phyloP scores from a whole-genome alignment of 1,140 invertebrate species.

The Megalopta genalis region DNA sequence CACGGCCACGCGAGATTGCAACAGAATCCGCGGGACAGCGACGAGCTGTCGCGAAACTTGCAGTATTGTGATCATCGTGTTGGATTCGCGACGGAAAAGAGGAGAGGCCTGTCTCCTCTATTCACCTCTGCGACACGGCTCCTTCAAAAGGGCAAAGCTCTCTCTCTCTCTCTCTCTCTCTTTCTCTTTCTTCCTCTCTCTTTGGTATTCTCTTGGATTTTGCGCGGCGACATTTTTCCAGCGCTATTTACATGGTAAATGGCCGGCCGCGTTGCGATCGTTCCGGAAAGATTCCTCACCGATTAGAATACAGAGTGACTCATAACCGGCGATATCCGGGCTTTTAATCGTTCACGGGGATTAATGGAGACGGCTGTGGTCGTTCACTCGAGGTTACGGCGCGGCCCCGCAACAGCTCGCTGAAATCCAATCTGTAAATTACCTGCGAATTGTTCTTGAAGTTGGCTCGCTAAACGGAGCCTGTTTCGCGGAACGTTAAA shows the following conservation, averaged over 20 bases:
- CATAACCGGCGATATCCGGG: neutral
- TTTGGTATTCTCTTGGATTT: conserved; percentile 16
- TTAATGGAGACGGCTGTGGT: neutral
- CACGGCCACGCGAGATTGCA: conserved; percentile 8
- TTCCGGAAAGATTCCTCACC: conserved; percentile 6
- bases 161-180: too few species aligned
- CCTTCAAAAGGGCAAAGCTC: neutral
- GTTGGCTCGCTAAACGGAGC: neutral
- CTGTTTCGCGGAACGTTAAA: too few species aligned
- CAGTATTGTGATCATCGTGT: conserved; percentile 14
- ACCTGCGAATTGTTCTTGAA: conserved; percentile 7
- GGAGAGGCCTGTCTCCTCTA: neutral
- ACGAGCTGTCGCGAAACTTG: conserved; percentile 5
- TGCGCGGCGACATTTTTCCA: neutral
- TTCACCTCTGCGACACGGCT: neutral
- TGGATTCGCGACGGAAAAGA: conserved; percentile 2
- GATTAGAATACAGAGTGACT: conserved; percentile 34
- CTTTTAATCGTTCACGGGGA: neutral
- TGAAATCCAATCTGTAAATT: conserved; percentile 35
- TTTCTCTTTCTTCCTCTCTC: too few species aligned
- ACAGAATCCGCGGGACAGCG: neutral
- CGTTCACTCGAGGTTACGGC: neutral
- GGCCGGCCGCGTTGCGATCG: neutral
- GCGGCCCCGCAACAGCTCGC: neutral
- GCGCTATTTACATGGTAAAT: conserved; percentile 25